These are phyloP conservation scores for Acyrthosiphon pisum DNA, from an alignment of 1,140 invertebrate species.

Conservation along the genomic window DNA sequence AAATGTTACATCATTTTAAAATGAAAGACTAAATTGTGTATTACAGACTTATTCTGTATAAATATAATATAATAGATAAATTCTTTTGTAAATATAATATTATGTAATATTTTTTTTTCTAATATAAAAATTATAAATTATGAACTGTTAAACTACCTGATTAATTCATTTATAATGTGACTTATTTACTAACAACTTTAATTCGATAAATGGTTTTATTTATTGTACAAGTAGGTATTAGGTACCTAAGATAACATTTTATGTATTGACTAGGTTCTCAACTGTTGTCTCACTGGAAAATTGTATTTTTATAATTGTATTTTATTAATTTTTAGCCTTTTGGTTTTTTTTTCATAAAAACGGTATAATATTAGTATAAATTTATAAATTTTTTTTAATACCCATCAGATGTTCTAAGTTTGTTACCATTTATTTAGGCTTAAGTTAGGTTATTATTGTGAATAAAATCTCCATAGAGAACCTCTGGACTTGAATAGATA, in stretches of 20 bases:
- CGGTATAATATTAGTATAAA: too few species aligned
- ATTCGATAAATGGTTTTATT: not conserved
- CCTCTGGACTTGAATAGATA: not conserved
- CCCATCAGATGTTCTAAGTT: not conserved
- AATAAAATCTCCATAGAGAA: not conserved
- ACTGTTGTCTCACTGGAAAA: not conserved
- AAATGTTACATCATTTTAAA: not conserved
- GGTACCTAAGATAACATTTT: too few species aligned
- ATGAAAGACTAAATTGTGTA: not conserved
- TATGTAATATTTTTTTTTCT: not conserved
- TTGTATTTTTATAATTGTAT: not conserved
- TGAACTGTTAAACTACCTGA: not conserved
- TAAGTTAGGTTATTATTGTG: not conserved
- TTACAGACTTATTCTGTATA: not conserved
- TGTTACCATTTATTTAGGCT: not conserved
- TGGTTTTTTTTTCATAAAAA: too few species aligned
- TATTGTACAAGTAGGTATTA: not conserved
- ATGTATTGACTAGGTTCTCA: not conserved
- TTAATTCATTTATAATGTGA: not conserved
- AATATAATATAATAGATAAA: not conserved
- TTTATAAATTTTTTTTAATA: not conserved
- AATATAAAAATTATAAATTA: not conserved
- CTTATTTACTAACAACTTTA: not conserved
- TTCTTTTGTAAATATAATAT: not conserved
- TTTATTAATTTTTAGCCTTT: not conserved